Conservation (phyloP, 2,888 invertebrate species). For the Drosophila anomelani region DNA sequence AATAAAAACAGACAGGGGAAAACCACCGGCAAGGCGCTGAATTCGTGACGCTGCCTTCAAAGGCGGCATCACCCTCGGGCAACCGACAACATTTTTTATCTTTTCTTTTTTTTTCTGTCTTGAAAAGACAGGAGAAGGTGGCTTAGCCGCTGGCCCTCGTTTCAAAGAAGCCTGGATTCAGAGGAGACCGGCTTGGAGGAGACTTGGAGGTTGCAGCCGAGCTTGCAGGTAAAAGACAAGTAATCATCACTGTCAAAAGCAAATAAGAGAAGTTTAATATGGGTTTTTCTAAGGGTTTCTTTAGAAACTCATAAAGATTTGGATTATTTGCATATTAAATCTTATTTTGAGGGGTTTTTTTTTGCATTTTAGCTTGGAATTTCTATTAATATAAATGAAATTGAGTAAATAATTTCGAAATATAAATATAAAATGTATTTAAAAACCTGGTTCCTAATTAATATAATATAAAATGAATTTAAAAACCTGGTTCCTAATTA, state of each 20-base stretch:
- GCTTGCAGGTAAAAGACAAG: conserved; percentile 17
- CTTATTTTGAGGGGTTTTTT: too few relatives aligned
- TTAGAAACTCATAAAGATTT: conserved; percentile 4
- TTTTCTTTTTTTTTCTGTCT: conserved; percentile 8
- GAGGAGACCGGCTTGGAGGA: background rate
- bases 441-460: too few relatives aligned
- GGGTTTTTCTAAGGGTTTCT: conserved; percentile 1
- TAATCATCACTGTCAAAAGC: conserved; percentile 35
- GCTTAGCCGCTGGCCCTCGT: conserved; percentile 28
- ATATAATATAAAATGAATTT: background rate
- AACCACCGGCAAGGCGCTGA: conserved; percentile 63
- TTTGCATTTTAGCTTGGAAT: background rate
- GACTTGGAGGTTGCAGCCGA: conserved; percentile 5
- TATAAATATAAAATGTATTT: too few relatives aligned
- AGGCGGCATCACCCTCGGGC: conserved; percentile 58
- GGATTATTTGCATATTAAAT: background rate
- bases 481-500: too few relatives aligned
- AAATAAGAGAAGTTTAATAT: background rate
- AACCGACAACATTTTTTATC: conserved; percentile 36
- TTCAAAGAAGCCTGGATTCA: conserved; percentile 4
- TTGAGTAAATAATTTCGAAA: background rate
- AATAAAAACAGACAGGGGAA: conserved; percentile 40
- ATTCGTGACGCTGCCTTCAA: conserved; percentile 61
- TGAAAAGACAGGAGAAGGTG: conserved; percentile 12
- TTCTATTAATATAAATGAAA: background rate